Base-by-base conservation (phyloP, 2,113 vertebrate species). In the Upupa epops region DNA sequence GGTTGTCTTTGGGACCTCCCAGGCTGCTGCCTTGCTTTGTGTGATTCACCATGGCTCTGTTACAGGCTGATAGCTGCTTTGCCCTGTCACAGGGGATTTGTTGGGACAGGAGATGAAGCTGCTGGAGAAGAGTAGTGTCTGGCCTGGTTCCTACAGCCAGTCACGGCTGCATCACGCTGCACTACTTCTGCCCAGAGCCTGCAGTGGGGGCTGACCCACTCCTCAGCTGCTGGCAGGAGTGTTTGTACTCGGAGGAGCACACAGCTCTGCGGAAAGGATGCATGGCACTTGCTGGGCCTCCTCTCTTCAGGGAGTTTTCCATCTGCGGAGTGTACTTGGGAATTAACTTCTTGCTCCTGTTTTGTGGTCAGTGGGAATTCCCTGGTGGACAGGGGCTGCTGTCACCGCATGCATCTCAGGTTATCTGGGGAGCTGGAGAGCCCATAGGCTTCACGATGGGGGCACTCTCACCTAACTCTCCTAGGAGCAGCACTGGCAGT, bases 381-480 rank as follows among this genome's bases (percentile, higher is more conserved):
- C 20, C 17, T 4, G 7, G 54, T 40, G 40, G 31, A 59, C 29
- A 31, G 69, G 20, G 70, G n/a, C 9, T 84, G 22, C 28, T 64
- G 17, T 15, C n/a, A 34, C 11, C 40, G 46, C 3, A 37, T 13
- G 4, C 8, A 31, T 28, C 54, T 28, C 5, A 0, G 28, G 16
- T 13, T 68, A 71, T 87, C 66, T 74, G 20, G 29, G 77, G 29
- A 21, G 34, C 25, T 71, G 61, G 52, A 31, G n/a, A 89, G 20
- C 17, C 29, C 37, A 8, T 34, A 31, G 1, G 3, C 32, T 51
- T 16, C 9, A 14, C 0, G 2, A 15, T 25, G 15, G 3, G 17
- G 26, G 15, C 18, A 40, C 20, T 56, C 21, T 59, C 19, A 14
- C 24, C 17, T 5, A 12, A 34, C 17, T 26, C 11, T 49, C 48